Evolutionary conservation across 2,113 vertebrate species (phyloP), one percentile per base, ranked within the genome.

Genomic region (Oenanthe melanoleuca): DNA sequence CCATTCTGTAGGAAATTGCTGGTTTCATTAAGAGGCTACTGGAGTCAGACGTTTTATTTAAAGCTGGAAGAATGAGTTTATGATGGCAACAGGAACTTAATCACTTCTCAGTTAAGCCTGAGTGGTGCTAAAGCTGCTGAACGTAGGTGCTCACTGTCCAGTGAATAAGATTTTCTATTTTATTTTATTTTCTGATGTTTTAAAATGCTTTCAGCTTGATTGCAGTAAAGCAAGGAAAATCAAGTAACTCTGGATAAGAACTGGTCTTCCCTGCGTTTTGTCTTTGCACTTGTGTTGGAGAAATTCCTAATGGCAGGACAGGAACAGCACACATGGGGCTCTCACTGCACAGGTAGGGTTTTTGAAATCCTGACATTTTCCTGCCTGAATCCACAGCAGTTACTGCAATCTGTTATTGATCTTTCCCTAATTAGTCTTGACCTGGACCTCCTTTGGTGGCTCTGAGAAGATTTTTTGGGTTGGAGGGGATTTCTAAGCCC

Each of bases 1-100:
- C 67, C 67, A 45, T 93, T 92, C 70, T 67, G 56, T 47, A 71
- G 72, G 80, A 96, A 86, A 86, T 69, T 53, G 17, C 52, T 77
- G 31, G 49, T 92, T 94, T 86, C 84, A 66, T 95, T 91, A 87
- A 28, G 50, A 77, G 66, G 34, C 74, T 91, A 59, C 34, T 19
- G 63, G 80, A 91, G n/a, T 74, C 56, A 92, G 83, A 29, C 0
- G 0, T 74, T 95, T 86, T 74, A 63, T 91, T 94, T 84, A 78
- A 78, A 92, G 60, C 42, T 75, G 26, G 92, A 64, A 82, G 59
- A 60, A n/a, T 61, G 45, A 61, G 50, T 71, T 89, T 73, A 80
- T 74, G 60, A 70, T 57, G 57, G 67, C 89, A 92, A 81, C 47
- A 73, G 79, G 38, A 86, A 45, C 44, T 66, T 69, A 81, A 91